Conservation (phyloP, 2,888 invertebrate genomes). For the Phengaris arion region DNA sequence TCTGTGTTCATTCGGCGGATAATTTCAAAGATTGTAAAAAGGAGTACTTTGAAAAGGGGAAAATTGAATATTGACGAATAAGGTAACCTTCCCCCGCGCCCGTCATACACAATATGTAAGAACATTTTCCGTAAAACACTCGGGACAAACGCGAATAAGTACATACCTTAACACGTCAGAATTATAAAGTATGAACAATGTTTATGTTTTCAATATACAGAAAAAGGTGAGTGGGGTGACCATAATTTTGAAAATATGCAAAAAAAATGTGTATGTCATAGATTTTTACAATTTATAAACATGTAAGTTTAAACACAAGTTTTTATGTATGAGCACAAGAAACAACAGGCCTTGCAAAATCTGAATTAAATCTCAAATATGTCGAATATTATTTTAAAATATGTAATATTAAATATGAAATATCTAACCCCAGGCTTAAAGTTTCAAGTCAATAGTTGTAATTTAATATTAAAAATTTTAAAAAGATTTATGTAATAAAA, state of each 20-base stretch:
- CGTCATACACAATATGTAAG: background rate
- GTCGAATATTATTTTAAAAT: background rate
- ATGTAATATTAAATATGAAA: background rate
- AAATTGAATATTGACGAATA: conserved; percentile 6
- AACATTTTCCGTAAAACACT: conserved; percentile 18
- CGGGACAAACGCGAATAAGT: conserved; percentile 10
- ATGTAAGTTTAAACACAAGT: no score
- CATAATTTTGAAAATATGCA: background rate
- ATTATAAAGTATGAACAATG: conserved; percentile 24
- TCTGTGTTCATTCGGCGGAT: background rate
- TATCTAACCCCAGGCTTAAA: background rate
- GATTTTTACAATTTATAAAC: no score
- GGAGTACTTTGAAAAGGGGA: conserved; percentile 11
- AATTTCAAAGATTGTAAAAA: background rate
- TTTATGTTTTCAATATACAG: conserved; percentile 28
- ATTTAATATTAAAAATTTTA: background rate
- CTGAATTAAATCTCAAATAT: background rate
- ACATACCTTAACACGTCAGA: conserved; percentile 14
- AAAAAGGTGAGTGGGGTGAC: conserved; percentile 22
- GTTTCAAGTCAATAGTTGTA: background rate
- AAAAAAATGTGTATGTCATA: no score
- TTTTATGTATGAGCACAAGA: no score
- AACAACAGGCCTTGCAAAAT: background rate
- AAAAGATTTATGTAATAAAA: background rate
- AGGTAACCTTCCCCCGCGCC: background rate